Conservation (phyloP, 2,113 vertebrate species). For the Junco hyemalis region DNA sequence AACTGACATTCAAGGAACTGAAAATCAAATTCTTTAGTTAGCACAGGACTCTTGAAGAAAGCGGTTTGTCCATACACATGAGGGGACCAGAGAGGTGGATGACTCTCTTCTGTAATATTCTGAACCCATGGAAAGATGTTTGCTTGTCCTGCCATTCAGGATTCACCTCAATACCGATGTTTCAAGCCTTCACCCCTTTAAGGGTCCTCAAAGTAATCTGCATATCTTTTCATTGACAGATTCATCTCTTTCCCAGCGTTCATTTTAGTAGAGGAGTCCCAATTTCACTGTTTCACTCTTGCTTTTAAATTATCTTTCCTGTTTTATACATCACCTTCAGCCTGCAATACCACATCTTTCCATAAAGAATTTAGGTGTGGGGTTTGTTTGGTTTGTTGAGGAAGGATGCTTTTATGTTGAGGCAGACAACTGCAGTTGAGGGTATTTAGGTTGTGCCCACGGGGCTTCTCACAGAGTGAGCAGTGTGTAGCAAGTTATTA, state of each 20-base stretch:
- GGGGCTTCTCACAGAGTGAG: background rate
- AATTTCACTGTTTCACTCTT: background rate
- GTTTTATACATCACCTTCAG: background rate
- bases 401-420: conserved; percentile 40
- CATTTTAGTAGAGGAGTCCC: background rate
- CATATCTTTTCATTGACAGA: background rate
- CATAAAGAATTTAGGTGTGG: conserved; percentile 15
- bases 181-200: background rate
- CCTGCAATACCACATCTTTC: background rate
- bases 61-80: background rate
- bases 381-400: conserved; percentile 19
- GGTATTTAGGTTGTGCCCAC: conserved; percentile 24
- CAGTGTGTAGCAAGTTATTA: background rate
- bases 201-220: background rate
- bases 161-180: background rate
- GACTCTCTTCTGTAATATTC: background rate
- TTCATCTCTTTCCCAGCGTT: background rate
- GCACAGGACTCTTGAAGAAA: background rate
- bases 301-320: background rate
- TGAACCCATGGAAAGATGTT: background rate
- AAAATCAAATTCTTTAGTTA: background rate
- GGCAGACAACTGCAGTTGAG: conserved; percentile 9
- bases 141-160: background rate
- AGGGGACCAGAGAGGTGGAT: background rate
- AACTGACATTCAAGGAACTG: background rate